Percentiles rank a stretch among this genome's conserved stretches.
Evolutionary conservation across 2,888 invertebrate genomes (phyloP).

Genomic region (Philereme vetulata): DNA sequence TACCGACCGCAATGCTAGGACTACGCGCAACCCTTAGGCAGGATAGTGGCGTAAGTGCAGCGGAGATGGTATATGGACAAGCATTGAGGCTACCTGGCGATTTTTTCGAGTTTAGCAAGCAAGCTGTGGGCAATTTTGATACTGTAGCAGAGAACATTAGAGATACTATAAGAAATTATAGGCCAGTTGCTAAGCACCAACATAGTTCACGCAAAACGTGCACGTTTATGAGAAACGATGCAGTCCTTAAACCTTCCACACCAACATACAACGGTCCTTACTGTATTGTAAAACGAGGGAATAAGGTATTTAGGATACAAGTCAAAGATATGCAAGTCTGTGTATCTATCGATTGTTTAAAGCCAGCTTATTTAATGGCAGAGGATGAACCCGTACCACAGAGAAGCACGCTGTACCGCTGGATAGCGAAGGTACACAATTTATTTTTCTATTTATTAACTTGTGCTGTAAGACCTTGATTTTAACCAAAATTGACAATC

Average conservation of each 20-base stretch:
- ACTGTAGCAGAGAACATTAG: too few species aligned
- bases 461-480: too few species aligned
- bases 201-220: constrained; percentile 14
- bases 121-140: neutral
- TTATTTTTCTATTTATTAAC: too few species aligned
- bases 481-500: too few species aligned
- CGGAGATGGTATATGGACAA: constrained; percentile 22
- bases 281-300: constrained; percentile 13
- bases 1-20: constrained; percentile 24
- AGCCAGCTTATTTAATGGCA: constrained; percentile 19
- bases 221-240: constrained; percentile 27
- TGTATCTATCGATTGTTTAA: constrained; percentile 19
- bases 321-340: constrained; percentile 15
- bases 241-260: constrained; percentile 16
- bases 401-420: too few species aligned
- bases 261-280: constrained; percentile 23
- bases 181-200: constrained; percentile 2
- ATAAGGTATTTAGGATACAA: constrained; percentile 19
- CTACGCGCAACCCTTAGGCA: constrained; percentile 18
- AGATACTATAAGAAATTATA: constrained; percentile 2
- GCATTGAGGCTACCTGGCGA: constrained; percentile 20
- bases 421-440: too few species aligned
- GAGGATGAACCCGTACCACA: constrained; percentile 4
- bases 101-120: constrained; percentile 10
- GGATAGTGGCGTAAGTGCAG: constrained; percentile 21